Base-by-base conservation (phyloP, 1,140 invertebrate species). In the Galleria mellonella region DNA sequence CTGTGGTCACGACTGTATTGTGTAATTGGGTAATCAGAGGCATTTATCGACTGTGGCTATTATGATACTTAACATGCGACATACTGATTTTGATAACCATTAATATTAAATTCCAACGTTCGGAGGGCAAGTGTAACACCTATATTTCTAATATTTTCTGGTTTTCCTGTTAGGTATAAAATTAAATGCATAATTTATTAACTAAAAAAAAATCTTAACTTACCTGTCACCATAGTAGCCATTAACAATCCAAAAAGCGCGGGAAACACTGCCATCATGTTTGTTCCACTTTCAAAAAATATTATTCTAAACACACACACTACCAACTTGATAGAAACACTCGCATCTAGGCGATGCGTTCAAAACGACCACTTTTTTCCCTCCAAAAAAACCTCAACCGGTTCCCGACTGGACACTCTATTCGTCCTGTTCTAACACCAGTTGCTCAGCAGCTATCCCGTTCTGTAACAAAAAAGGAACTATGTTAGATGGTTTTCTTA, bases 181-280 rank as follows among this genome's bases (percentile, higher is more conserved):
- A n/a, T 23, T 23, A 23, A 3, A 3, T 23, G 2, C 6, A 23
- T 6, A 23, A 23, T 3, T 23, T 23, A 3, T 23, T 23, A 23
- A 6, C 2, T 3, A 23, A 23, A 23, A 23, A 23, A 23, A 23
- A 3, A 23, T 23, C 2, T 23, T 23, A 31, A 46, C 43, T 67
- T 38, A 77, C 73, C 73, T 77, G 62, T 62, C 14, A 77, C 73
- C 50, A 72, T 33, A 41, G 40, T 58, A 43, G 59, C 62, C 46
- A 77, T 39, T 10, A 74, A 46, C 36, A 74, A 54, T 62, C 66
- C 69, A 45, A 77, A 72, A 74, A 74, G 49, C 51, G 73, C 73
- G 73, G 74, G 67, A 77, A 77, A 49, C 49, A 37, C 62, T 17
- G 71, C 74, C 74, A 77, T 77, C 62, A 73, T 75, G 55, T 41